A percentile compares a stretch with the other conserved stretches of the same genome.
Conservation (phyloP, 2,113 vertebrate genomes). For the Strigops habroptila region DNA sequence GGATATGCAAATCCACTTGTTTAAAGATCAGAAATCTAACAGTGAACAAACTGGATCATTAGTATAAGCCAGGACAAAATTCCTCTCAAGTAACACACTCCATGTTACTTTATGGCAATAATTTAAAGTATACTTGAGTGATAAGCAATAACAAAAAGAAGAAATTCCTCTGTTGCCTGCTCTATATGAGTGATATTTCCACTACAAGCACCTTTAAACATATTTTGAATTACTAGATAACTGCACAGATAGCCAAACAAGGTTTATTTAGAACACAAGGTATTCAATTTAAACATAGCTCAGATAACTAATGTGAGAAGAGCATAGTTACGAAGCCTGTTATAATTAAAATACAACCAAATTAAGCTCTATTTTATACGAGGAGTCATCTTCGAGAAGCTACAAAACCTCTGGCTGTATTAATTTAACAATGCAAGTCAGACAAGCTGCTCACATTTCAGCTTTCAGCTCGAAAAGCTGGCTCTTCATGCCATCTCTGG, state of each 20-base stretch:
- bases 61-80: background rate
- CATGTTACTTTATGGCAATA: background rate
- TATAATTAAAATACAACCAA: background rate
- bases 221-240: slow-evolving; percentile 4
- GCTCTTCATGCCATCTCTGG: slow-evolving; percentile 14
- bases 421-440: slow-evolving; percentile 52
- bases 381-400: slow-evolving; percentile 16
- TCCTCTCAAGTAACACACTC: background rate
- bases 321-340: background rate
- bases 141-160: background rate
- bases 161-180: background rate
- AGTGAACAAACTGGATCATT: background rate
- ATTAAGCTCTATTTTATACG: background rate
- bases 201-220: background rate
- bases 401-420: background rate
- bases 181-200: background rate
- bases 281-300: background rate
- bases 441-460: slow-evolving; percentile 55
- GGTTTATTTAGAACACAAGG: background rate
- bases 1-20: background rate
- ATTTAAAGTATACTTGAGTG: background rate
- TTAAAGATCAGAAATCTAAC: background rate
- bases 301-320: background rate
- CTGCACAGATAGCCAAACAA: background rate
- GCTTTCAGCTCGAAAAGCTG: slow-evolving; percentile 10